Evolutionary conservation across 2,797 vertebrate genomes (phyloP).

Genomic region (Microcaecilia unicolor): DNA sequence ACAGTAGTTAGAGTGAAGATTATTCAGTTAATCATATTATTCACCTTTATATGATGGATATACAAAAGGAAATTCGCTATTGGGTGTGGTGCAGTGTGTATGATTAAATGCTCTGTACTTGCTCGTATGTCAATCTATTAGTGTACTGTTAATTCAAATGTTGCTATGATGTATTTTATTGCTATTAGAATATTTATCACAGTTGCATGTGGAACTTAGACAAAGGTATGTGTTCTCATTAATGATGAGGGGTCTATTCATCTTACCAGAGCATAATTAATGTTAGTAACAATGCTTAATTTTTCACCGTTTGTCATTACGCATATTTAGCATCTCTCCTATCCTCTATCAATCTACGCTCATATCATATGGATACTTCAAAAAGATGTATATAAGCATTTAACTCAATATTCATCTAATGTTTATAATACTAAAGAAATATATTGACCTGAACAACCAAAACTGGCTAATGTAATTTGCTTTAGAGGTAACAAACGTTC

Average conservation of each 20-base stretch:
- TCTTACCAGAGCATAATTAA: conserved; percentile 78
- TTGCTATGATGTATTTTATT: conserved; percentile 81
- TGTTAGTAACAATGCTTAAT: conserved; percentile 73
- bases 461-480: too few species aligned
- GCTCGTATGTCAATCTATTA: conserved; percentile 78
- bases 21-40: too few species aligned
- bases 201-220: conserved; percentile 73
- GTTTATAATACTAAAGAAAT: too few species aligned
- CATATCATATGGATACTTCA: conserved; percentile 41
- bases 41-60: conserved; percentile 24
- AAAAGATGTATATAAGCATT: conserved; percentile 71
- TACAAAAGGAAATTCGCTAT: conserved; percentile 39
- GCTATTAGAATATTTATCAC: conserved; percentile 84
- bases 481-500: too few species aligned
- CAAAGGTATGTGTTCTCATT: conserved; percentile 84
- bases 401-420: conserved; percentile 16
- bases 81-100: conserved; percentile 49
- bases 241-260: conserved; percentile 81
- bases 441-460: too few species aligned
- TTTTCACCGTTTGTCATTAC: conserved; percentile 82
- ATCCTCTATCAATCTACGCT: conserved; percentile 54
- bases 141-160: conserved; percentile 63
- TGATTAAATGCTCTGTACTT: conserved; percentile 73
- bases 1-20: too few species aligned
- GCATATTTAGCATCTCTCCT: conserved; percentile 65